phyloP scores from a whole-genome alignment of 2,797 vertebrate species.

The Odontamblyopus rebecca region DNA sequence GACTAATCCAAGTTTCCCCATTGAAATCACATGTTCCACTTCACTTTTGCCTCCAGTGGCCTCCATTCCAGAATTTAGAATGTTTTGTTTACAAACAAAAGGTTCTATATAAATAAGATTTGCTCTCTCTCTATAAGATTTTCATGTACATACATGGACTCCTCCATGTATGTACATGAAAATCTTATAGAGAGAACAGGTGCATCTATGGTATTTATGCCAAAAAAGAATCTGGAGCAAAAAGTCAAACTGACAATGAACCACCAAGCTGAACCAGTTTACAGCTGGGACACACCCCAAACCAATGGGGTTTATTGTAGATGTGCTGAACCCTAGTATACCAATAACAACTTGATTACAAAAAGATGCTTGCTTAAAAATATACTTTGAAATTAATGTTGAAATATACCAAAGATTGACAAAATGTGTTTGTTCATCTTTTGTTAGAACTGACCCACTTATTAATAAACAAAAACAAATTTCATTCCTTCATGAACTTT shows the following conservation, averaged over 20 bases:
- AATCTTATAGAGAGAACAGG: not conserved
- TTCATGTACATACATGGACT: no score
- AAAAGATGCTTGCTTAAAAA: not conserved
- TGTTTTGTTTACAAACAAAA: no score
- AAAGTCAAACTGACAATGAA: conserved; percentile 13
- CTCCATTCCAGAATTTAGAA: no score
- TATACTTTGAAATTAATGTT: not conserved
- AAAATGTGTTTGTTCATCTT: not conserved
- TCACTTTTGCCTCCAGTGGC: no score
- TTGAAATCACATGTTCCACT: no score
- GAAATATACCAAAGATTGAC: not conserved
- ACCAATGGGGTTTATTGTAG: not conserved
- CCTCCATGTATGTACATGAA: not conserved
- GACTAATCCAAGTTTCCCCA: no score
- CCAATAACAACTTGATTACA: not conserved
- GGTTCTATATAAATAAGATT: no score
- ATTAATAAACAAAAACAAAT: not conserved
- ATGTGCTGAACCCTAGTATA: not conserved
- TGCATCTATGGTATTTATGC: conserved; percentile 1
- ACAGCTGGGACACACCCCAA: conserved; percentile 2
- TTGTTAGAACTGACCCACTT: not conserved
- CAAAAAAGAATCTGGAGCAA: conserved; percentile 15
- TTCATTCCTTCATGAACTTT: no score
- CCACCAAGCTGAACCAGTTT: conserved; percentile 10
- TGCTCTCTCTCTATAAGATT: no score